phyloP scores from a whole-genome alignment of 2,113 vertebrate species.

The Hassar affinis region DNA sequence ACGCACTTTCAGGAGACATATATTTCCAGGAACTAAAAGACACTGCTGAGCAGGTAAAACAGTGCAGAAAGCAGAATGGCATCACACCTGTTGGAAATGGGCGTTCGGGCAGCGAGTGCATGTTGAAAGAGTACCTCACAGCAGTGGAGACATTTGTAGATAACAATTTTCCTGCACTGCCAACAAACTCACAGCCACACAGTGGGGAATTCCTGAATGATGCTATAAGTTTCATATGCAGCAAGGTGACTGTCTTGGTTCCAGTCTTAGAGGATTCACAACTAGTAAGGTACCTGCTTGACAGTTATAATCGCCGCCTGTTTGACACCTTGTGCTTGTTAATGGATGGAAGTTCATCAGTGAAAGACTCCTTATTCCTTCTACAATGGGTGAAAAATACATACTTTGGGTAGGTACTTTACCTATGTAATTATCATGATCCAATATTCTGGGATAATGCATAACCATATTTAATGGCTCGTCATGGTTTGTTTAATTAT shows the following conservation, averaged over 20 bases:
- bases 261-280: neutral
- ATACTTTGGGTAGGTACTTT: constrained; percentile 57
- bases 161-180: constrained; percentile 44
- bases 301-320: constrained; percentile 41
- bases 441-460: neutral
- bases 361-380: constrained; percentile 32
- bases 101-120: neutral
- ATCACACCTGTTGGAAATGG: neutral
- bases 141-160: constrained; percentile 39
- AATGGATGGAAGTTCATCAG: constrained; percentile 39
- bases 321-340: constrained; percentile 42
- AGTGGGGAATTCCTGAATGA: constrained; percentile 31
- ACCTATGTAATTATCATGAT: neutral
- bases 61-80: neutral
- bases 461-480: neutral
- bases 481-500: neutral
- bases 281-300: constrained; percentile 16
- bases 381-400: constrained; percentile 47
- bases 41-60: constrained; percentile 15
- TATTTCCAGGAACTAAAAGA: neutral
- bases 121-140: neutral
- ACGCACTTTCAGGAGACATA: neutral
- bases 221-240: neutral
- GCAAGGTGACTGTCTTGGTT: constrained; percentile 22
- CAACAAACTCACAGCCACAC: neutral